Base-by-base conservation (phyloP, 2,888 invertebrate species). In the Conus canariensis region DNA sequence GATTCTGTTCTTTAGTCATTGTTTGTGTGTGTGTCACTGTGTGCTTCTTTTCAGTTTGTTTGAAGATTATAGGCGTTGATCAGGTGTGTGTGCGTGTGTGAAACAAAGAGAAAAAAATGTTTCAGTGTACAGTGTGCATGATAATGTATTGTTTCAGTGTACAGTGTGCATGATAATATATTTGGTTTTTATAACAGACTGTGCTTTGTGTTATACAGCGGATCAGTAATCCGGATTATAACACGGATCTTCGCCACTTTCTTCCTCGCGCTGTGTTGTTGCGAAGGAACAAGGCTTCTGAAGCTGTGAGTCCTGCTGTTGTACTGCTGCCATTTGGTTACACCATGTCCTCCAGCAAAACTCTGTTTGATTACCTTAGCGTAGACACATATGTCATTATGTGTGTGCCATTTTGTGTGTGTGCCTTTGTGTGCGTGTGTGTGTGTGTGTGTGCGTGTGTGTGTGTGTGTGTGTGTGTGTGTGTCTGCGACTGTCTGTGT, bases 211-310 rank as follows among this genome's bases (percentile, higher is more conserved):
- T 80, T 14, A 6, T 80, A 12, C 77, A 96, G 96, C 93, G 96
- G 88, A 92, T 93, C 77, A 91, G 93, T 85, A 93, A 95, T 88
- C 94, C 94, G 22, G 94, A 94, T 87, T 96, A 95, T 91, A 94
- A 93, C 85, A 91, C 86, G 91, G 95, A 95, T 90, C 92, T 95
- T 9, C 92, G 93, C 59, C 87, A 93, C 59, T 96, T 95, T 90
- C 90, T 95, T 58, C 95, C 95, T 8, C 92, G 95, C 90, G 93
- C 93, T 58, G 91, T 95, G 22, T 92, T 93, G n/a, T 91, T 95
- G 82, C 93, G 93, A 77, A 92, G 95, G 88, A 93, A 92, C 85
- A 94, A 94, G 92, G 93, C 95, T n/a, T 93, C 95, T 64, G 95
- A 95, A 91, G 93, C 93, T 86, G 94, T 94, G 83, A 91, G 92